Evolutionary conservation across 2,113 vertebrate species (phyloP).

Genomic region (Embiotoca jacksoni): DNA sequence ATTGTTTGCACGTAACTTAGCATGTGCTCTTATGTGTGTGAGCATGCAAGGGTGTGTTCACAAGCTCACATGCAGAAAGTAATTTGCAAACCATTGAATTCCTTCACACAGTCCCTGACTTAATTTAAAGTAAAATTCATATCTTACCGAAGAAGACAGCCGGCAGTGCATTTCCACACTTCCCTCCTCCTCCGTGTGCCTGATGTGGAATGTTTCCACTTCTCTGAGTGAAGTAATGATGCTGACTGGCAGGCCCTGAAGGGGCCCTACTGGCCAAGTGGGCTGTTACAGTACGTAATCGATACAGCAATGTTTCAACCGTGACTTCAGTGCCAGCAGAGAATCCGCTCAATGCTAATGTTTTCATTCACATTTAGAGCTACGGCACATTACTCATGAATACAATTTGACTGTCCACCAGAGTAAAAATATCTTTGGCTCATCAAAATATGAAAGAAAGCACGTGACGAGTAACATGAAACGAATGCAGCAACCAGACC

Average conservation of each 20-base stretch:
- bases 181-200: constrained; percentile 29
- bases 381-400: not conserved
- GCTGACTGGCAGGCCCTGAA: constrained; percentile 45
- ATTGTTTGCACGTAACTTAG: constrained; percentile 3
- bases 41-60: not conserved
- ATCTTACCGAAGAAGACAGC: constrained; percentile 32
- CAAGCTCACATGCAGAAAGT: constrained; percentile 16
- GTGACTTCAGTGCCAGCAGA: constrained; percentile 33
- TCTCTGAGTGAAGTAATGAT: constrained; percentile 33
- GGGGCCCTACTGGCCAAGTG: constrained; percentile 33
- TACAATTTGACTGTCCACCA: too few species aligned
- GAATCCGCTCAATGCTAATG: constrained; percentile 2
- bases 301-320: constrained; percentile 48
- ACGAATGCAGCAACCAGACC: too few species aligned
- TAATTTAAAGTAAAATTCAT: constrained; percentile 41
- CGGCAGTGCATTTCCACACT: constrained; percentile 24
- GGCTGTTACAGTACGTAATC: constrained; percentile 51
- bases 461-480: too few species aligned
- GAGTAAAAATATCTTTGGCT: too few species aligned
- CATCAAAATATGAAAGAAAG: too few species aligned
- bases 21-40: not conserved
- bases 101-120: constrained; percentile 15
- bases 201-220: constrained; percentile 47
- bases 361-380: constrained; percentile 8
- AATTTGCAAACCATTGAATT: constrained; percentile 54